A percentile compares a stretch with the other conserved stretches of the same genome.
phyloP scores from a whole-genome alignment of 2,888 invertebrate species.

The Scaptomyza parva region DNA sequence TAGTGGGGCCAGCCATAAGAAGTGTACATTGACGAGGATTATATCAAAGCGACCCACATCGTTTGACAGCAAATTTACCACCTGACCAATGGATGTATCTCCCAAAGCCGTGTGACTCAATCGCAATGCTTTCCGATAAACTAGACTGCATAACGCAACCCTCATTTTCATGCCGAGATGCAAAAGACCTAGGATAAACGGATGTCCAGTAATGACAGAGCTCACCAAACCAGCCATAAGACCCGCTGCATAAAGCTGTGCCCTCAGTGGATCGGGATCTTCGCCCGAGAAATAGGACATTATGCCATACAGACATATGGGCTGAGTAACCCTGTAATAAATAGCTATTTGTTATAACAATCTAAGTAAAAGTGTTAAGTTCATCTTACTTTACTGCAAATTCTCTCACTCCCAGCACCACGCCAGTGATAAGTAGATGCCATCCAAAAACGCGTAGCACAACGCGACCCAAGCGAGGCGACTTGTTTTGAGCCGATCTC shows the following conservation, averaged over 20 bases:
- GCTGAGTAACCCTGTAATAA: constrained; percentile 87
- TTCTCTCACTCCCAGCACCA: constrained; percentile 87
- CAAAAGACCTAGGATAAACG: constrained; percentile 91
- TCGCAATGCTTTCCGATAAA: constrained; percentile 88
- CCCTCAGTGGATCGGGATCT: constrained; percentile 84
- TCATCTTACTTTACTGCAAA: constrained; percentile 85
- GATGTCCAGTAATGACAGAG: constrained; percentile 92
- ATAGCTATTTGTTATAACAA: neutral
- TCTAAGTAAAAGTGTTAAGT: neutral
- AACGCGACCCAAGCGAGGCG: constrained; percentile 38
- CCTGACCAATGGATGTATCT: constrained; percentile 90
- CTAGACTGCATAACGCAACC: constrained; percentile 88
- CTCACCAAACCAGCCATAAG: constrained; percentile 90
- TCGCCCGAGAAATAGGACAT: constrained; percentile 86
- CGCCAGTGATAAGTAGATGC: constrained; percentile 86
- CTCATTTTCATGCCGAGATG: constrained; percentile 89
- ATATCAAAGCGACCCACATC: constrained; percentile 90
- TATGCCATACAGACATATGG: constrained; percentile 87
- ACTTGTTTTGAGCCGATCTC: constrained; percentile 42
- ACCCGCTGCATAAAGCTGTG: constrained; percentile 90
- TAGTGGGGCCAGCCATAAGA: constrained; percentile 95
- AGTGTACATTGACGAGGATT: constrained; percentile 94
- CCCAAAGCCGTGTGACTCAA: constrained; percentile 90
- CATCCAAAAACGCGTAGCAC: constrained; percentile 82
- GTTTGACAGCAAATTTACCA: constrained; percentile 96